Conservation (phyloP, 2,797 vertebrate genomes). For the Onychomys arenicola region DNA sequence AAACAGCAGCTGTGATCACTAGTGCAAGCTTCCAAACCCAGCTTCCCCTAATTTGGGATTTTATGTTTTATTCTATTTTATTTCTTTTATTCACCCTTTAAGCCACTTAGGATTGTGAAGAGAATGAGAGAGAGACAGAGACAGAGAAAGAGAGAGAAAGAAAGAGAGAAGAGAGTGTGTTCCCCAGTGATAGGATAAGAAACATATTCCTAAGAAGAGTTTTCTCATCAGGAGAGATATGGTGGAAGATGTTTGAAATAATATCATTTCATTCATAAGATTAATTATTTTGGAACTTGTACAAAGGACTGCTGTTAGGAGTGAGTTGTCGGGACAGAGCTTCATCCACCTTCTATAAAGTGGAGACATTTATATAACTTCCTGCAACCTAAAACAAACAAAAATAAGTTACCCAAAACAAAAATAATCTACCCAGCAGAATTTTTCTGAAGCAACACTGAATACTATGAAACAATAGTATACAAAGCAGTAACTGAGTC, state of each 20-base stretch:
- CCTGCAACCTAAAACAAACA: not conserved
- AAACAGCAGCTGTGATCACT: not conserved
- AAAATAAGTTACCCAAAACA: not conserved
- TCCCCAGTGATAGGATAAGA: not conserved
- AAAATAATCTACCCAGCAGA: not conserved
- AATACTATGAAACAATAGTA: not conserved
- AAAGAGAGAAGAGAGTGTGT: not conserved
- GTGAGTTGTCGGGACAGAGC: not conserved
- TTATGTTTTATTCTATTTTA: not conserved
- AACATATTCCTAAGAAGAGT: not conserved
- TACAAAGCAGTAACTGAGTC: not conserved
- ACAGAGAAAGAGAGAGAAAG: too few relatives aligned
- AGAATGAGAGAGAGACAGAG: not conserved
- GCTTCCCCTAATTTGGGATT: not conserved
- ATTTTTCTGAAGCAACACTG: not conserved
- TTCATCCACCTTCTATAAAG: not conserved
- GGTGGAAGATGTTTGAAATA: not conserved
- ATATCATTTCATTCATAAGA: not conserved
- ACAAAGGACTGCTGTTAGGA: too few relatives aligned
- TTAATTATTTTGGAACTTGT: not conserved
- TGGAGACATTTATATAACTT: not conserved
- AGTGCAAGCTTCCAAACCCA: not conserved
- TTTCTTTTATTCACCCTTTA: not conserved
- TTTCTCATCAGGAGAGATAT: slow-evolving; percentile 3
- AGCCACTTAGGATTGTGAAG: not conserved